Evolutionary conservation across 2,888 invertebrate species (phyloP).

Genomic region (Dichetophora obliterata): DNA sequence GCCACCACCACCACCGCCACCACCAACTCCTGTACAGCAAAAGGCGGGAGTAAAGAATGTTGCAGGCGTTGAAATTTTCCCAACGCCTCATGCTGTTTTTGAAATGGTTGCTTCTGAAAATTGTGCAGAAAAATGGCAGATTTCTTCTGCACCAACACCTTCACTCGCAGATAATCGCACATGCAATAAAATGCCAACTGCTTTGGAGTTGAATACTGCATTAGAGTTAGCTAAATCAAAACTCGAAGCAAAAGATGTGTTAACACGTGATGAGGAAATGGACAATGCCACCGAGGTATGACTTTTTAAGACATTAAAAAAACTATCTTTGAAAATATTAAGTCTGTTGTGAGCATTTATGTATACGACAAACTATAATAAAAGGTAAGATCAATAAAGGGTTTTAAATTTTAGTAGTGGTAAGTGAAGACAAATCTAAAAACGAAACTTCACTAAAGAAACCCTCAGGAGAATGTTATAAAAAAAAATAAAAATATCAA

Average conservation of each 20-base stretch:
- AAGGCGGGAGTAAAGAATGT: conserved; percentile 23
- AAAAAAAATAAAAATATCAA: not conserved
- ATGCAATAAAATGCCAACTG: conserved; percentile 44
- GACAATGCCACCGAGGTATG: not conserved
- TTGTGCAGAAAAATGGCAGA: conserved; percentile 55
- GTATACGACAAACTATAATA: too few species aligned
- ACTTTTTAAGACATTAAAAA: not conserved
- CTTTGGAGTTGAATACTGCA: conserved; percentile 54
- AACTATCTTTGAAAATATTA: not conserved
- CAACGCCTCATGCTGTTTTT: conserved; percentile 4
- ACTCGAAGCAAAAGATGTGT: conserved; percentile 48
- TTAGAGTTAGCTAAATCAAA: conserved; percentile 57
- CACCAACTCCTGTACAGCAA: conserved; percentile 58
- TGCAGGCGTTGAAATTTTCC: conserved; percentile 15
- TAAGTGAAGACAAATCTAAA: too few species aligned
- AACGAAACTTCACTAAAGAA: too few species aligned
- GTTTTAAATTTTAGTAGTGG: too few species aligned
- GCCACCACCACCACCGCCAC: conserved; percentile 61
- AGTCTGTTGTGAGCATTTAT: too few species aligned
- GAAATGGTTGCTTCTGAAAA: conserved; percentile 40
- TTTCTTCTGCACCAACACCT: conserved; percentile 55
- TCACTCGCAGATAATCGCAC: conserved; percentile 47
- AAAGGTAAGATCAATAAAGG: too few species aligned
- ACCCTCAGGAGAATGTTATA: too few species aligned
- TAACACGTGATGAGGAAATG: not conserved